Base-by-base conservation (phyloP, 2,113 vertebrate genomes). In the Corythaeola cristata region DNA sequence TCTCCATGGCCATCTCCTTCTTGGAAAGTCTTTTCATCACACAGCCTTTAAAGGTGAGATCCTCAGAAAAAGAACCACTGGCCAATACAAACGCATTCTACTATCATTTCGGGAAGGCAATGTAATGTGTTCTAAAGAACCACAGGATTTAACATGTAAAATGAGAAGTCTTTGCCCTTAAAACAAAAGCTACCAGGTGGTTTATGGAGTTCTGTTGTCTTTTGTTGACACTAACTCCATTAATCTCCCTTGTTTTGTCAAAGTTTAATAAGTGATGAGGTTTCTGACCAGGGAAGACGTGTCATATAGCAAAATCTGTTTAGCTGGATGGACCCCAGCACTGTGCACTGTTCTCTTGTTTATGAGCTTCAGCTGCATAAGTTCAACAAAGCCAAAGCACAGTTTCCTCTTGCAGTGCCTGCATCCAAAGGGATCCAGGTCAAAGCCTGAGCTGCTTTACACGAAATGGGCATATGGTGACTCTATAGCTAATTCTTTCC, bases 1-100 rank as follows among this genome's bases (percentile, higher is more conserved):
- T 99, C 96, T 99, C 99, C 95, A 99, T 99, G 98, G 92, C 97
- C 19, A 98, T 99, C 86, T 99, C 99, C 67, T 99, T 99, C 90
- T 98, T 99, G 93, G 99, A 99, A 97, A 99, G 99, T n/a, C 96
- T 99, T 78, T 99, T 99, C 76, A 98, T 99, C 83, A 99, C 99
- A 19, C 99, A 99, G 88, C 99, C 99, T 28, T 96, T 99, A 56
- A 99, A 99, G 98, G 99, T 99, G 95, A 98, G 95, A 39, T 44
- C 55, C 44, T 82, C 33, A 33, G 52, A 88, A 91, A 63, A 24
- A 45, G 15, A 59, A 12, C 22, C 21, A 35, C 20, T 21, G 39
- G 55, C 19, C 26, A 52, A 47, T 30, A 50, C 26, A 13, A 88
- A 47, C 10, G 83, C 64, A 35, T 72, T 52, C 55, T 76, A 15